phyloP scores from a whole-genome alignment of 2,888 invertebrate genomes.

The Geophilus truncorum region DNA sequence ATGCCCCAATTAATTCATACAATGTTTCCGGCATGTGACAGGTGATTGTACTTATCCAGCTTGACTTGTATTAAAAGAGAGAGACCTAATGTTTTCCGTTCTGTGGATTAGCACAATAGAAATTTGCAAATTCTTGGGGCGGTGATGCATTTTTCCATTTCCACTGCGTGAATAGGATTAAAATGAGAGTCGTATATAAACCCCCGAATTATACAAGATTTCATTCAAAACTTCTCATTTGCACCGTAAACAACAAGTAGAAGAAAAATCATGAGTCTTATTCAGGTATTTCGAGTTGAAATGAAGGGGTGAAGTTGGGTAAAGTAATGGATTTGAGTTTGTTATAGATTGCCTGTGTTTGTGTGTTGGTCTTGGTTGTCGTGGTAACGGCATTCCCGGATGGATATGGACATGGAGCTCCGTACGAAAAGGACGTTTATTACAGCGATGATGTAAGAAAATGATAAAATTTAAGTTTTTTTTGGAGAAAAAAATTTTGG shows the following conservation, averaged over 20 bases:
- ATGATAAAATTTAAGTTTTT: too few relatives aligned
- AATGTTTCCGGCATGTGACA: background rate
- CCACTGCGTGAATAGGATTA: background rate
- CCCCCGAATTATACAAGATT: background rate
- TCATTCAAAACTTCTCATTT: background rate
- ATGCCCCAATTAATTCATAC: background rate
- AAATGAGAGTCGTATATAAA: background rate
- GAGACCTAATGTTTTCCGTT: background rate
- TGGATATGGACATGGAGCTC: background rate
- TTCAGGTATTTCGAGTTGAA: too few relatives aligned
- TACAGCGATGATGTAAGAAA: slow-evolving; percentile 28
- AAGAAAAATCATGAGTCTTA: background rate
- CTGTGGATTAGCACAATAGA: background rate
- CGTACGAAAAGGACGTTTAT: background rate
- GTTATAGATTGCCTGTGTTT: background rate
- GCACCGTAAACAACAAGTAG: too few relatives aligned
- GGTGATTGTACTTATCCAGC: background rate
- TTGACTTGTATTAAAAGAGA: background rate
- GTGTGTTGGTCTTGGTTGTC: background rate
- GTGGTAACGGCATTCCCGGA: background rate
- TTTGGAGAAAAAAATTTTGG: too few relatives aligned
- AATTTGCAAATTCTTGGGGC: background rate
- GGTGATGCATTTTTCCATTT: background rate
- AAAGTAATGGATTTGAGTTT: too few relatives aligned
- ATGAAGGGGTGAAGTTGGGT: too few relatives aligned